These are phyloP conservation scores for Pocillopora damicornis DNA, from an alignment of 64 coral and sea anemone species.

Conservation along the genomic window DNA sequence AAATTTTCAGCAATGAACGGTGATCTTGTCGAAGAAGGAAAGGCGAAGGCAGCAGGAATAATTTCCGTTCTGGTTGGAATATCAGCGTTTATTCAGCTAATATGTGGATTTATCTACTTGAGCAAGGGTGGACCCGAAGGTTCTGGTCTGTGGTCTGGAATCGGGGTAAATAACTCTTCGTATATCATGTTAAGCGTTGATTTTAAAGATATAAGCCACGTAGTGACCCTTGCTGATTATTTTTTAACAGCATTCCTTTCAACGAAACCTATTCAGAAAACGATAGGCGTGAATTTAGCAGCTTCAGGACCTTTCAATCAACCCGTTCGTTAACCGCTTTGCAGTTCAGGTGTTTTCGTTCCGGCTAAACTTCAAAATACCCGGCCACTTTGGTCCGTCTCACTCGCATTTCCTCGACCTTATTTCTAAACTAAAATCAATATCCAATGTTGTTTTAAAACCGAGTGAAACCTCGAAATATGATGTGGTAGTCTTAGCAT, in stretches of 20 bases:
- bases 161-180: slow-evolving; percentile 2
- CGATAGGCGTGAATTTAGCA: no score
- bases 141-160: slow-evolving; percentile 37
- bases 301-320: no score
- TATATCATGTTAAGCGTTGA: background rate
- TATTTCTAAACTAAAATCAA: no score
- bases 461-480: no score
- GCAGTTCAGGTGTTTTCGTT: no score
- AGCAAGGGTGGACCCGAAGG: background rate
- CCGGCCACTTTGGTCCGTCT: no score
- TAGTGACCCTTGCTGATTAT: background rate
- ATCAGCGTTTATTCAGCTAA: background rate
- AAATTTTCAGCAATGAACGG: background rate
- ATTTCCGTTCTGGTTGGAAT: slow-evolving; percentile 7
- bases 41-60: slow-evolving; percentile 10
- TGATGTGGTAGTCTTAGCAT: no score
- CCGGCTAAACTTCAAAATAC: no score
- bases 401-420: no score
- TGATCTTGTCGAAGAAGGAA: slow-evolving; percentile 20
- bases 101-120: slow-evolving; percentile 34
- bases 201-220: background rate
- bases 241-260: background rate
- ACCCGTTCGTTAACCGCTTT: no score
- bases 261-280: no score
- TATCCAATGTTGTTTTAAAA: no score